phyloP scores from a whole-genome alignment of 2,888 invertebrate genomes.

The Agrochola macilenta region DNA sequence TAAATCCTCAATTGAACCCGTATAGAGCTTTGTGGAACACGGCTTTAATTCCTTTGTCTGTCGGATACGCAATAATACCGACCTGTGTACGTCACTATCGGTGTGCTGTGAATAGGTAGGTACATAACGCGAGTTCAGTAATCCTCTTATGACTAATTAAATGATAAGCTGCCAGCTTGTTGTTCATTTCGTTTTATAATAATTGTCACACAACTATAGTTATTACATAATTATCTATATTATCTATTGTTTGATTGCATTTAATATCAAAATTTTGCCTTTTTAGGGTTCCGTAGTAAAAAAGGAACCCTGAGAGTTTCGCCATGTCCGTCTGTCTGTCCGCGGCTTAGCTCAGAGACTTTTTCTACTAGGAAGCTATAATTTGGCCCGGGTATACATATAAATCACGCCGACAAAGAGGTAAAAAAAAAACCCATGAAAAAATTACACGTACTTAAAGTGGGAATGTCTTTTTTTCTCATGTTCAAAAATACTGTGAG shows the following conservation, averaged over 20 bases:
- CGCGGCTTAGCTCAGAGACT: too few species aligned
- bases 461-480: too few species aligned
- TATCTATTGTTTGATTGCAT: not conserved
- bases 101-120: not conserved
- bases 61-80: constrained; percentile 15
- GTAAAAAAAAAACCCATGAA: too few species aligned
- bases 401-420: too few species aligned
- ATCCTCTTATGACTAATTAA: constrained; percentile 7
- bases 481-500: too few species aligned
- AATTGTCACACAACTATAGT: not conserved
- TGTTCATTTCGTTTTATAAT: not conserved
- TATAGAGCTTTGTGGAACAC: constrained; percentile 25
- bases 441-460: too few species aligned
- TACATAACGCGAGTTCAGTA: not conserved
- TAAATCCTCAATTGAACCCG: constrained; percentile 32
- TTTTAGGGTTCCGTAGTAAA: too few species aligned
- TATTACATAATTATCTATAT: constrained; percentile 6
- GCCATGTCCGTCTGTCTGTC: too few species aligned
- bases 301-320: too few species aligned
- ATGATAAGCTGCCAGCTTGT: not conserved
- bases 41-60: constrained; percentile 48
- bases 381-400: too few species aligned
- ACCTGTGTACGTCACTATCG: not conserved
- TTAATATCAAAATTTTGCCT: not conserved
- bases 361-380: too few species aligned